phyloP scores from a whole-genome alignment of 2,797 vertebrate species.

The Labeo calbasu region DNA sequence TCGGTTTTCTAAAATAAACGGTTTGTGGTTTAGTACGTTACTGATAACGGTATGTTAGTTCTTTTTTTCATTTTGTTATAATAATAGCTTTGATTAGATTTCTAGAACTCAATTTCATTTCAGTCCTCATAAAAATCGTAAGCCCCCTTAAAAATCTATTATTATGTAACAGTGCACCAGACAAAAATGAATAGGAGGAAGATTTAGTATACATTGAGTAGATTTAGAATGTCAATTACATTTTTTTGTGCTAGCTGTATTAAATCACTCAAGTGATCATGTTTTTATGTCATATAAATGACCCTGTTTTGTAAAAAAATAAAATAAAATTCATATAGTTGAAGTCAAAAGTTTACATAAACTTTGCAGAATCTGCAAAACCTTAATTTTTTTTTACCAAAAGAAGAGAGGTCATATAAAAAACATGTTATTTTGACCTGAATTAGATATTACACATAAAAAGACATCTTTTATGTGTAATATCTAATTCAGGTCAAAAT shows the following conservation, averaged over 20 bases:
- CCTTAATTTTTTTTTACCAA: no score
- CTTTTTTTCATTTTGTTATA: neutral
- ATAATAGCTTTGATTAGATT: constrained; percentile 1
- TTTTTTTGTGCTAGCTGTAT: neutral
- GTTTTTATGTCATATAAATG: neutral
- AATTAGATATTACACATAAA: no score
- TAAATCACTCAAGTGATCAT: neutral
- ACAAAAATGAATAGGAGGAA: neutral
- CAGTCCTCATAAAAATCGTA: neutral
- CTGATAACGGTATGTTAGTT: neutral
- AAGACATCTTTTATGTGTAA: no score
- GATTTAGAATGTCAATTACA: neutral
- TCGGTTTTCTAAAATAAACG: neutral
- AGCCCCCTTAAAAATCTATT: neutral
- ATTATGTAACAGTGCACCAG: neutral
- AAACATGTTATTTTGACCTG: no score
- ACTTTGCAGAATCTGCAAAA: no score
- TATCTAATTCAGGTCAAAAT: no score
- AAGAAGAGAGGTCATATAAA: no score
- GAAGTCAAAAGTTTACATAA: no score
- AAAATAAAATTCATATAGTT: no score
- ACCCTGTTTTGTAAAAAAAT: no score
- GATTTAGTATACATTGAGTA: neutral
- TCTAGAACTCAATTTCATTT: neutral
- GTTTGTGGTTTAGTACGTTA: neutral